phyloP scores from a whole-genome alignment of 1,140 invertebrate genomes.

The Pachypeltis micranthus region DNA sequence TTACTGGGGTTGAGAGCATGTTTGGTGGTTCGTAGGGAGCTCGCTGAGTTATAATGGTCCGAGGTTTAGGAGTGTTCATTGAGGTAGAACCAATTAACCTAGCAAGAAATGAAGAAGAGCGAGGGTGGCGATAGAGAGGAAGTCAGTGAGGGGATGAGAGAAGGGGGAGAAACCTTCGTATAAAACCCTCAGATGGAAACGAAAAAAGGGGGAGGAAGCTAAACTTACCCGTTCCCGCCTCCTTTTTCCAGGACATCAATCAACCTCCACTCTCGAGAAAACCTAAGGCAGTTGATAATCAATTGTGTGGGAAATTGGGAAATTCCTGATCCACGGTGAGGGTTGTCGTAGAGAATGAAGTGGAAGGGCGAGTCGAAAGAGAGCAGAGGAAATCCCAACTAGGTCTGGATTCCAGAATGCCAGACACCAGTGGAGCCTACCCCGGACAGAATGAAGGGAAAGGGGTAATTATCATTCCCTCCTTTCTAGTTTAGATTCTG shows the following conservation, averaged over 20 bases:
- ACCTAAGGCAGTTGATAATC: not conserved
- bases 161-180: not conserved
- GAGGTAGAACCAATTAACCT: slow-evolving; percentile 12
- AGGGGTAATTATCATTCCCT: too few relatives aligned
- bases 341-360: too few relatives aligned
- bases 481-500: too few relatives aligned
- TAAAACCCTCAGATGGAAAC: not conserved
- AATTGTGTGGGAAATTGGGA: slow-evolving; percentile 16
- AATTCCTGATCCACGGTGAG: slow-evolving; percentile 14
- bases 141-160: not conserved
- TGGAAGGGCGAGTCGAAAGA: too few relatives aligned
- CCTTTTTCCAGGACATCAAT: slow-evolving; percentile 12
- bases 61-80: slow-evolving; percentile 13
- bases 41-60: slow-evolving; percentile 8
- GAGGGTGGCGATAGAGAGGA: too few relatives aligned
- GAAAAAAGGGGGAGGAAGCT: not conserved
- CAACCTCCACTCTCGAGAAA: not conserved
- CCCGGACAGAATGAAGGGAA: too few relatives aligned
- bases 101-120: not conserved
- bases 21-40: not conserved
- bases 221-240: not conserved
- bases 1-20: not conserved
- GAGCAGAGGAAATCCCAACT: too few relatives aligned
- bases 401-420: too few relatives aligned
- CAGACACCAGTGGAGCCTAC: too few relatives aligned